A percentile compares a stretch with the other conserved stretches of the same genome.
These are phyloP conservation scores for Tetragnatha montana DNA, from an alignment of 2,888 invertebrate genomes.

Conservation along the genomic window DNA sequence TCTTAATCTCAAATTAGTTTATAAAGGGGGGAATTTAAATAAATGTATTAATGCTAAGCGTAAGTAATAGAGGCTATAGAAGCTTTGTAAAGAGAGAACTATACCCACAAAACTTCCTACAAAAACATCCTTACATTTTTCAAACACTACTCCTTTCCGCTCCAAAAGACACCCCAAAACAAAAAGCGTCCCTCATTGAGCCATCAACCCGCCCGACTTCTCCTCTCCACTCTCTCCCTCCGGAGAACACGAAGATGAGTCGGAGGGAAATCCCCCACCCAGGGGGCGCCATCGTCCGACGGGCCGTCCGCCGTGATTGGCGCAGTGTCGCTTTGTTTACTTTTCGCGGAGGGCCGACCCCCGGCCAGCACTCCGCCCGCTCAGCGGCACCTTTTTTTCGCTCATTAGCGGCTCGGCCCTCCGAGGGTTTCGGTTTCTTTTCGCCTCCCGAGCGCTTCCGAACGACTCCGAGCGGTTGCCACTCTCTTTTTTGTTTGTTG, in stretches of 20 bases:
- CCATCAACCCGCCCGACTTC: not conserved
- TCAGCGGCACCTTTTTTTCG: constrained; percentile 38
- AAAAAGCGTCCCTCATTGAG: not conserved
- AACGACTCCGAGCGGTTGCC: not conserved
- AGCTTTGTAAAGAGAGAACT: too few relatives aligned
- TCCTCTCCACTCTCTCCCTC: not conserved
- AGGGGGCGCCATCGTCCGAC: constrained; percentile 54
- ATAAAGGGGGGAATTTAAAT: too few relatives aligned
- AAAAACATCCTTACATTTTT: not conserved
- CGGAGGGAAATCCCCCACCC: constrained; percentile 5
- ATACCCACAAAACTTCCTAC: too few relatives aligned
- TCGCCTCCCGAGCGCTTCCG: not conserved
- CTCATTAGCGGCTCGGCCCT: constrained; percentile 33
- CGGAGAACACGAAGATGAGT: constrained; percentile 26
- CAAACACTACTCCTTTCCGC: not conserved
- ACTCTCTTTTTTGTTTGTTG: not conserved
- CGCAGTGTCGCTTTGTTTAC: constrained; percentile 64
- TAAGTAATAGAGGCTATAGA: too few relatives aligned
- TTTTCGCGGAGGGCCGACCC: constrained; percentile 66
- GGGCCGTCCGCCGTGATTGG: constrained; percentile 25
- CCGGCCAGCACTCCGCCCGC: constrained; percentile 17
- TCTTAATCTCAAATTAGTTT: too few relatives aligned
- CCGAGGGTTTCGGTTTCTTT: not conserved
- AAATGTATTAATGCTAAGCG: too few relatives aligned
- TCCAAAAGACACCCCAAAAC: not conserved